These are phyloP conservation scores for Portevinia maculata DNA, from an alignment of 2,888 invertebrate species.

Conservation along the genomic window DNA sequence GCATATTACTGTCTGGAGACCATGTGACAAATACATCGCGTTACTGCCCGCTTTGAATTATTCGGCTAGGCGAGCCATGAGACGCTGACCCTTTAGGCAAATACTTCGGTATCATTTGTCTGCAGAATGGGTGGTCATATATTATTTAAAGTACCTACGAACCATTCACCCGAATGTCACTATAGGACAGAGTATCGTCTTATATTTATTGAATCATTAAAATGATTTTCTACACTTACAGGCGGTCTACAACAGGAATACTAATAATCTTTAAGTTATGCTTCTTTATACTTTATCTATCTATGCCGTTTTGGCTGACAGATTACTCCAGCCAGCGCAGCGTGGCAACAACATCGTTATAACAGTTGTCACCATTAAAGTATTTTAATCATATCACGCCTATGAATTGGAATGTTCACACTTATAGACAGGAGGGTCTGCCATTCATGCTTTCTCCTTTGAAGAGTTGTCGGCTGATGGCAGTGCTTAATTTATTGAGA, in stretches of 20 bases:
- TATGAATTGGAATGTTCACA: conserved; percentile 68
- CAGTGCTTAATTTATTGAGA: conserved; percentile 54
- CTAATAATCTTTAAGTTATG: conserved; percentile 40
- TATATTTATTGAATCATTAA: conserved; percentile 60
- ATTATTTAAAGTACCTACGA: conserved; percentile 31
- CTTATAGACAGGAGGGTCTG: conserved; percentile 57
- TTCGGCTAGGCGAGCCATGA: conserved; percentile 12
- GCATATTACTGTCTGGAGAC: conserved; percentile 7
- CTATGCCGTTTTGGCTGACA: conserved; percentile 55
- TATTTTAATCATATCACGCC: conserved; percentile 69
- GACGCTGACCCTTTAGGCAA: conserved; percentile 25
- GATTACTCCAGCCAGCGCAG: conserved; percentile 36
- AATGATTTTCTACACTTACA: conserved; percentile 44
- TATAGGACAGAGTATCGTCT: conserved; percentile 37
- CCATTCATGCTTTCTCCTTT: conserved; percentile 63
- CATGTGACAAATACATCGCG: conserved; percentile 2
- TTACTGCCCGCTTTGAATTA: neutral
- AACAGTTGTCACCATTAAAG: conserved; percentile 64
- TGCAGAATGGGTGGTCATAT: conserved; percentile 46
- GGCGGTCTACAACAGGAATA: conserved; percentile 32
- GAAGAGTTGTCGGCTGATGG: conserved; percentile 28
- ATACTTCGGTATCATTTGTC: conserved; percentile 44
- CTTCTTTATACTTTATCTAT: conserved; percentile 18
- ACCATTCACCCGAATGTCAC: conserved; percentile 37
- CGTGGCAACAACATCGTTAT: conserved; percentile 51